Base-by-base conservation (phyloP, 2,113 vertebrate genomes). In the Saccopteryx bilineata region DNA sequence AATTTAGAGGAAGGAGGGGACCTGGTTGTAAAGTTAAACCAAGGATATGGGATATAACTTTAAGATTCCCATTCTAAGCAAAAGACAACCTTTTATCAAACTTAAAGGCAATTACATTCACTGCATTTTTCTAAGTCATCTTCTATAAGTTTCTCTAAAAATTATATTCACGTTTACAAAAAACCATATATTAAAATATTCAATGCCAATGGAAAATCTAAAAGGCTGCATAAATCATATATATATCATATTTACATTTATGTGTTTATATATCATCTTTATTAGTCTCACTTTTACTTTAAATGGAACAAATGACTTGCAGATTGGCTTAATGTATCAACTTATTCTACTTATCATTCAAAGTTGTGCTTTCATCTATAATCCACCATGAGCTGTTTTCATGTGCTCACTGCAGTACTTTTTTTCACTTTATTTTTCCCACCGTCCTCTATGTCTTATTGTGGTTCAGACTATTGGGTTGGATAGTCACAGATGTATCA, bases 11-110 rank as follows among this genome's bases (percentile, higher is more conserved):
- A n/a, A 0, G 31, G 93, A 95, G 65, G 92, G 81, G 95, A 69
- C 71, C 81, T 95, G 78, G 91, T 54, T 97, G 82, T 93, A 84
- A 97, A 97, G 85, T 65, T 97, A 96, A 96, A 92, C 4, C 17
- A 92, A 61, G 60, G 94, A 39, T 89, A 80, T 96, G 72, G 91
- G 95, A 94, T 46, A 50, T 9, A 90, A 76, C 71, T 93, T 94
- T 91, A 96, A 97, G 52, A 23, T 72, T 85, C 79, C 66, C 87
- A 12, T 89, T 90, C 98, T 72, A 78, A 75, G 87, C 86, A 84
- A 48, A 76, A 95, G 66, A 52, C 21, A 97, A 97, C 31, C 72
- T 95, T 17, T 21, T 97, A 93, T 56, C 75, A 95, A 83, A 87
- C 86, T 84, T 74, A 96, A 97, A 90, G 15, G 94, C 75, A 85